phyloP scores from a whole-genome alignment of 1,140 invertebrate genomes.

The Drosophila bocqueti region DNA sequence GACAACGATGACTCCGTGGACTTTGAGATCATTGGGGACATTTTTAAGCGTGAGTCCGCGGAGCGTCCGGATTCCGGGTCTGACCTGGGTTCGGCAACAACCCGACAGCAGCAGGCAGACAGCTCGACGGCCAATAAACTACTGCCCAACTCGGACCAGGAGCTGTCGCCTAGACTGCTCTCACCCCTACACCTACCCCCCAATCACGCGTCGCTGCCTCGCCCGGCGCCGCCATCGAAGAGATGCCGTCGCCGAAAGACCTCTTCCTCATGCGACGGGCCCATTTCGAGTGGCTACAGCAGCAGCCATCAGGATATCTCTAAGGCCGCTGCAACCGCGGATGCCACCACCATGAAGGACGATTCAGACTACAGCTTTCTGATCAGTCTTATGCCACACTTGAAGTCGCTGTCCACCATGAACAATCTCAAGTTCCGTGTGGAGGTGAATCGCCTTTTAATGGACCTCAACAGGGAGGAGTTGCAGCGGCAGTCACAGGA shows the following conservation, averaged over 20 bases:
- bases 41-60: constrained; percentile 57
- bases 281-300: constrained; percentile 12
- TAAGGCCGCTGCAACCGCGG: neutral
- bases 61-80: constrained; percentile 48
- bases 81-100: constrained; percentile 27
- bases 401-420: constrained; percentile 61
- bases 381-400: constrained; percentile 64
- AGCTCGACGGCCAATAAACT: constrained; percentile 7
- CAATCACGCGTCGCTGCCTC: constrained; percentile 21
- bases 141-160: constrained; percentile 35
- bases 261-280: constrained; percentile 39
- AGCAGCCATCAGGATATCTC: neutral
- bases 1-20: constrained; percentile 71
- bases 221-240: constrained; percentile 30
- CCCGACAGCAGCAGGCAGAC: constrained; percentile 10
- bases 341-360: constrained; percentile 30
- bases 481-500: neutral
- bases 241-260: constrained; percentile 34
- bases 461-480: constrained; percentile 62
- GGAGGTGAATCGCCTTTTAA: constrained; percentile 59
- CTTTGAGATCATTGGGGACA: constrained; percentile 71
- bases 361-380: constrained; percentile 70
- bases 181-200: constrained; percentile 28
- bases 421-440: constrained; percentile 63
- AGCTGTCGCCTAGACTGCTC: constrained; percentile 42